Percentiles rank a stretch among this genome's conserved stretches.
Conservation (phyloP, 1,140 invertebrate species). For the Saccostrea echinata region DNA sequence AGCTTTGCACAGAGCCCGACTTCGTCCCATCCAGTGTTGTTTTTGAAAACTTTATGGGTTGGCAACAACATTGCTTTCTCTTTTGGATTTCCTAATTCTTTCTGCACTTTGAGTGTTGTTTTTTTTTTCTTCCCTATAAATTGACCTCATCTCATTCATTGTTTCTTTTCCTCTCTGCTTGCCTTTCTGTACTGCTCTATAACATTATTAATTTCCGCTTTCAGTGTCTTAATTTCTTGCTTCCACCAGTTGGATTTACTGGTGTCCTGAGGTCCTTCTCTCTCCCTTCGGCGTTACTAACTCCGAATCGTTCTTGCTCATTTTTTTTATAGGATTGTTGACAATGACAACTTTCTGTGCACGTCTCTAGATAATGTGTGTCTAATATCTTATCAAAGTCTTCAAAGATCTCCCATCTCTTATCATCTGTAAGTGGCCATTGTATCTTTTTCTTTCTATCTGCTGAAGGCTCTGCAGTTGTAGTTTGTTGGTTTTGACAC, state of each 20-base stretch:
- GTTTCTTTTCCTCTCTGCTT: slow-evolving; percentile 9
- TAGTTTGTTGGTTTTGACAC: slow-evolving; percentile 1
- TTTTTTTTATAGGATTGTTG: not conserved
- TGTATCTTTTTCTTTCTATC: slow-evolving; percentile 19
- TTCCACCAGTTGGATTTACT: slow-evolving; percentile 25
- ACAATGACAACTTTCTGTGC: slow-evolving; percentile 42
- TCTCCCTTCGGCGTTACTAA: not conserved
- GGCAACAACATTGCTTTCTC: too few relatives aligned
- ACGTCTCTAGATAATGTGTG: not conserved
- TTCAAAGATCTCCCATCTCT: slow-evolving; percentile 40
- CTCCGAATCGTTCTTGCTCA: slow-evolving; percentile 14
- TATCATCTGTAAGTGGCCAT: slow-evolving; percentile 36
- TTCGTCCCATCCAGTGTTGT: too few relatives aligned
- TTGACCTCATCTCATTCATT: not conserved
- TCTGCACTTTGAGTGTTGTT: too few relatives aligned
- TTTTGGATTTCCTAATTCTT: too few relatives aligned
- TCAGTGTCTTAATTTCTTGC: not conserved
- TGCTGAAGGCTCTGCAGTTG: not conserved
- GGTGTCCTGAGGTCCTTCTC: not conserved
- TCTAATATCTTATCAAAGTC: slow-evolving; percentile 42
- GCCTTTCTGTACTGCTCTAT: slow-evolving; percentile 17
- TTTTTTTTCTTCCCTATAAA: not conserved
- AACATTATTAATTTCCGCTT: not conserved
- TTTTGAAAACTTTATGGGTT: too few relatives aligned
- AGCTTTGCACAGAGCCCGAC: too few relatives aligned